Conservation (phyloP, 2,888 invertebrate genomes). For the Hyalella azteca region DNA sequence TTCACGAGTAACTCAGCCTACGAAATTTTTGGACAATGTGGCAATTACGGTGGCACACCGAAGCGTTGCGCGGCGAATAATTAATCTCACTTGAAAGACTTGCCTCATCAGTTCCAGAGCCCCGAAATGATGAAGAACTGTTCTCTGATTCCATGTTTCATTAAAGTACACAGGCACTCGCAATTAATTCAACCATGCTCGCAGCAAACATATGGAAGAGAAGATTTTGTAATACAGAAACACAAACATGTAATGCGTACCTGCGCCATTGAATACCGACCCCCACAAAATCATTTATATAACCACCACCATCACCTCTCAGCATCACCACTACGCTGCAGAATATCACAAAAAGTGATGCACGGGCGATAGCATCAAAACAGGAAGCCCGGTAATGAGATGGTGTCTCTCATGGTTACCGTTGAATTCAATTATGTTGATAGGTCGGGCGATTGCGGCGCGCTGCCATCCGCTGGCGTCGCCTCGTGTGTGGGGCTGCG, state of each 20-base stretch:
- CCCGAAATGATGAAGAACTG: no score
- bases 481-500: no score
- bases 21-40: slow-evolving; percentile 22
- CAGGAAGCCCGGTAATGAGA: slow-evolving; percentile 33
- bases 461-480: neutral
- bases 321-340: neutral
- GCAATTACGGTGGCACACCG: slow-evolving; percentile 9
- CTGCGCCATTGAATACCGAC: no score
- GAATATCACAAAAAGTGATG: neutral
- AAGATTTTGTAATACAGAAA: no score
- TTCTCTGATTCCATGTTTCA: no score
- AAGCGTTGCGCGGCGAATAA: slow-evolving; percentile 4
- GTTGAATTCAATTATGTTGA: slow-evolving; percentile 32
- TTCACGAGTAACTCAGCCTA: slow-evolving; percentile 16
- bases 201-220: no score
- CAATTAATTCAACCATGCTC: no score
- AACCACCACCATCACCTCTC: neutral
- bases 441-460: neutral
- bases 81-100: slow-evolving; percentile 23
- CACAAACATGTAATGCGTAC: no score
- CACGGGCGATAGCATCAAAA: slow-evolving; percentile 17
- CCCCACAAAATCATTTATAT: neutral
- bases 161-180: no score
- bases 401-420: slow-evolving; percentile 30
- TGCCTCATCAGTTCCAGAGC: no score